Conservation (phyloP, 2,888 invertebrate genomes). For the Drosophila quinaria region DNA sequence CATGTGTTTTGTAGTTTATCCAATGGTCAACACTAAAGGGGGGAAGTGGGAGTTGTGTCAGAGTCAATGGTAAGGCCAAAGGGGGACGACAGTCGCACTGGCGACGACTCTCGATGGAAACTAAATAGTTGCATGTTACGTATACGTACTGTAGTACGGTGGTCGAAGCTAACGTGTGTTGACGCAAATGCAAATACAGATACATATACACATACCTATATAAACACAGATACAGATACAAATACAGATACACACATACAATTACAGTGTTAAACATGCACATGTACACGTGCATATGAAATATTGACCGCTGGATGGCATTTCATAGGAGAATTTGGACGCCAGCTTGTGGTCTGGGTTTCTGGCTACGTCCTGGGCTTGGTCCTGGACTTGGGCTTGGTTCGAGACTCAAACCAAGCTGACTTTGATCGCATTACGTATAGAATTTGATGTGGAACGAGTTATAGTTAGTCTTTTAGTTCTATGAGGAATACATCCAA, state of each 20-base stretch:
- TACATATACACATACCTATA: slow-evolving; percentile 21
- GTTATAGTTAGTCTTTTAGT: slow-evolving; percentile 9
- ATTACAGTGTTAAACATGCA: slow-evolving; percentile 32
- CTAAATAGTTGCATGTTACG: slow-evolving; percentile 76
- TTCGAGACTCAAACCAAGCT: slow-evolving; percentile 7
- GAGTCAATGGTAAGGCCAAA: slow-evolving; percentile 5
- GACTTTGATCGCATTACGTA: slow-evolving; percentile 24
- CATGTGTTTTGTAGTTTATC: slow-evolving; percentile 57
- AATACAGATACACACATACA: slow-evolving; percentile 16
- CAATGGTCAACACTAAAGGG: slow-evolving; percentile 42
- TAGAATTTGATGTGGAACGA: slow-evolving; percentile 8
- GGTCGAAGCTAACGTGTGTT: slow-evolving; percentile 40
- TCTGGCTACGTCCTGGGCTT: not conserved
- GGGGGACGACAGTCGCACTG: slow-evolving; percentile 38
- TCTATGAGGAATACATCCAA: slow-evolving; percentile 9
- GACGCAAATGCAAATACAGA: slow-evolving; percentile 64
- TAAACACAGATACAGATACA: slow-evolving; percentile 11
- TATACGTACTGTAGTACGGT: slow-evolving; percentile 73
- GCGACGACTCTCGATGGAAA: slow-evolving; percentile 41
- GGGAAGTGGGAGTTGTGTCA: not conserved
- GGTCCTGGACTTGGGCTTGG: not conserved
- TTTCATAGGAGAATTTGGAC: slow-evolving; percentile 48
- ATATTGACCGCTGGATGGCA: slow-evolving; percentile 66
- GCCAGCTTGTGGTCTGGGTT: slow-evolving; percentile 32
- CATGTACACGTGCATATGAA: slow-evolving; percentile 66